Base-by-base conservation (phyloP, 2,113 vertebrate genomes). In the Rhinichthys klamathensis region DNA sequence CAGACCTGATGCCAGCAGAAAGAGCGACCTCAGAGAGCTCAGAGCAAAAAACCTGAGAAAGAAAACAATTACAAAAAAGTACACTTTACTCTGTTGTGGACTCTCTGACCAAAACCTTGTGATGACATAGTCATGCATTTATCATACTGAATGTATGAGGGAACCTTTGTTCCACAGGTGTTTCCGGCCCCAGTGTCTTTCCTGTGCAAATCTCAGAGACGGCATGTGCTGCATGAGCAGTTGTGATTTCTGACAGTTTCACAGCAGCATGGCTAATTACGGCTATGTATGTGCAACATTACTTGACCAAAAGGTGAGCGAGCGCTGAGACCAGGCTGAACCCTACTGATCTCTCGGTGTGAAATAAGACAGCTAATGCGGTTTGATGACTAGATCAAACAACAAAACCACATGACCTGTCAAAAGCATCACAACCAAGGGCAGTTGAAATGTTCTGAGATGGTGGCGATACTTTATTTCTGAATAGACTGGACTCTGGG, bases 11-110 rank as follows among this genome's bases (percentile, higher is more conserved):
- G 96, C 95, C 90, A 96, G 84, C 67, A 99, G 90, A 93, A 97
- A 99, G 58, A 99, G 91, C 89, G 96, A 90, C 77, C 96, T 96
- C 72, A 98, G 93, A 10, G 97, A 97, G 54, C 96, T 97, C 94
- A 99, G 88, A 27, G 97, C 98, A 84, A 98, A 96, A 89, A 97
- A 97, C 97, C 98, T 99, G 73, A 0, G 5, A 6, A 60, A 79
- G 54, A 79, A 12, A 69, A 32, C 27, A 23, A 76, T 44, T 61
- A 38, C 54, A 60, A 25, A 46, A 41, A 16, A 21, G 38, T 16
- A n/a, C 2, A 44, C 15, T 63, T 60, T n/a, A 25, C 76, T 41
- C 32, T 58, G 75, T 58, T n/a, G 32, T 38, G 76, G 32, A 77
- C 13, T 16, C 35, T 61, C 32, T 38, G 13, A 79, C 7, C 56